Percentiles rank a stretch among this genome's conserved stretches.
phyloP scores from a whole-genome alignment of 2,797 vertebrate genomes.

The Lepus townsendii region DNA sequence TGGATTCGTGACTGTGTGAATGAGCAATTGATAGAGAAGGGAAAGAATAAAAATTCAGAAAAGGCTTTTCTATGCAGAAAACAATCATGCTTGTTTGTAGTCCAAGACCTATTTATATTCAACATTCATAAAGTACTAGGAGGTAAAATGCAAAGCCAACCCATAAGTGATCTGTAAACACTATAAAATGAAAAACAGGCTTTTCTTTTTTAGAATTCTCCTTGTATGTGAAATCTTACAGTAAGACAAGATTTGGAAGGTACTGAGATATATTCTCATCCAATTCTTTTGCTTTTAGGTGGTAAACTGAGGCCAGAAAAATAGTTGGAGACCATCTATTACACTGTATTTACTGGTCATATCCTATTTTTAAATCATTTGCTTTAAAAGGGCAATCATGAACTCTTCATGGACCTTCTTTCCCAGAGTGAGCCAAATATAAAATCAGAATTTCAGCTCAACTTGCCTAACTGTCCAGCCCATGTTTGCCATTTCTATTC shows the following conservation, averaged over 20 bases:
- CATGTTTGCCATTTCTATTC: neutral
- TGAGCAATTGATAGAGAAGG: neutral
- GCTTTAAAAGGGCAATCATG: neutral
- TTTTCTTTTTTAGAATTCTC: slow-evolving; percentile 41
- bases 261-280: neutral
- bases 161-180: slow-evolving; percentile 1
- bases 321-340: neutral
- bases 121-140: slow-evolving; percentile 24
- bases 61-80: neutral
- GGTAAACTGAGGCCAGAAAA: neutral
- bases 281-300: neutral
- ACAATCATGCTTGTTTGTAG: neutral
- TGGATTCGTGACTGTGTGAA: neutral
- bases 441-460: slow-evolving; percentile 54
- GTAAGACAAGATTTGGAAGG: neutral
- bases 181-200: neutral
- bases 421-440: slow-evolving; percentile 1
- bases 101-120: neutral
- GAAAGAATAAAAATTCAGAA: slow-evolving; percentile 8
- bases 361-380: neutral
- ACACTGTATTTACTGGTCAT: neutral
- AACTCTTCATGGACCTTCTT: neutral
- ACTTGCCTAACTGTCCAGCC: neutral
- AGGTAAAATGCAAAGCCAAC: neutral
- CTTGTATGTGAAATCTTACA: slow-evolving; percentile 23